A percentile compares a stretch with the other conserved stretches of the same genome.
phyloP scores from a whole-genome alignment of 1,140 invertebrate genomes.

The Solenopsis fugax region DNA sequence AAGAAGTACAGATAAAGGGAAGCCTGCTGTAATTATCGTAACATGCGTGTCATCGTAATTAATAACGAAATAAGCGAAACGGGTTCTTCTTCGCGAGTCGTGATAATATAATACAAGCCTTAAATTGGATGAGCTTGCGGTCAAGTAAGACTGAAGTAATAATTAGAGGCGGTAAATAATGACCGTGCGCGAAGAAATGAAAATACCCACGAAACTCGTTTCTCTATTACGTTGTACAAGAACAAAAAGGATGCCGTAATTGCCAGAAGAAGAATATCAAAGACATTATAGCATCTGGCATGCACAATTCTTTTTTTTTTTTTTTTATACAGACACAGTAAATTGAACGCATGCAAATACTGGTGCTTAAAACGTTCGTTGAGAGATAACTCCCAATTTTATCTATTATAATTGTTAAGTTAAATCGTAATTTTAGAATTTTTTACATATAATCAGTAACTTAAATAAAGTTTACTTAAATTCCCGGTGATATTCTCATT shows the following conservation, averaged over 20 bases:
- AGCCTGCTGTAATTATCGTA: slow-evolving; percentile 4
- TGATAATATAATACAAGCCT: slow-evolving; percentile 37
- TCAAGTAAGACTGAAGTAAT: not conserved
- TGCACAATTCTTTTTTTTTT: not conserved
- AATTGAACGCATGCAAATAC: not conserved
- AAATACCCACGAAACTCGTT: slow-evolving; percentile 30
- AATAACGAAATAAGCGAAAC: slow-evolving; percentile 36
- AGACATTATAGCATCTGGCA: not conserved
- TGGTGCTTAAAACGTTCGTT: not conserved
- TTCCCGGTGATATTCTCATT: not conserved
- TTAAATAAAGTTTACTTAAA: slow-evolving; percentile 2
- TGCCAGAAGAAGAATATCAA: not conserved
- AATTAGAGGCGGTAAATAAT: slow-evolving; percentile 45
- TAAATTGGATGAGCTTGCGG: slow-evolving; percentile 35
- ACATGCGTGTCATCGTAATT: slow-evolving; percentile 34
- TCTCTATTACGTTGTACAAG: not conserved
- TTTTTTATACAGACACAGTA: not conserved
- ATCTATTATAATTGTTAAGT: not conserved
- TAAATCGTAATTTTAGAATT: not conserved
- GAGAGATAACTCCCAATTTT: not conserved
- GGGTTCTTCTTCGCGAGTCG: not conserved
- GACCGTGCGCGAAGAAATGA: slow-evolving; percentile 10
- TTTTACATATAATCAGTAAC: not conserved
- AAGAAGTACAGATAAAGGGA: not conserved
- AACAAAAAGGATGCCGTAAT: slow-evolving; percentile 25